Evolutionary conservation across 1,140 invertebrate genomes (phyloP).

Genomic region (Ceratoteleas bidentatus): DNA sequence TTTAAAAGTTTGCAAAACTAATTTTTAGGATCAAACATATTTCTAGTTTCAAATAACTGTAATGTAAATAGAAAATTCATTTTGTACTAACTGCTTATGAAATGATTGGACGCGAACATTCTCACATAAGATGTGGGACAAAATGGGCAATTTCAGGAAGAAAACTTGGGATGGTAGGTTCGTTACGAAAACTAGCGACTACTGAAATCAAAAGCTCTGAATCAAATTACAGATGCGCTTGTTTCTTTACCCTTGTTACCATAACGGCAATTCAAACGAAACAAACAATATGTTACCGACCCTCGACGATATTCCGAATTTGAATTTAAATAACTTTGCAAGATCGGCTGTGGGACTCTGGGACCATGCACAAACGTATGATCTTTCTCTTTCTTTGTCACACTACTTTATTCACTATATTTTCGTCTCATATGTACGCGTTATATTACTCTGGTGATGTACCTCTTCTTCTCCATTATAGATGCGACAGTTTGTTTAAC

Average conservation of each 20-base stretch:
- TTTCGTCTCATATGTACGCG: conserved; percentile 67
- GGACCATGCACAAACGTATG: conserved; percentile 78
- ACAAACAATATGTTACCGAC: conserved; percentile 82
- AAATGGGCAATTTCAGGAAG: too few species aligned
- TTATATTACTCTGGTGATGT: conserved; percentile 63
- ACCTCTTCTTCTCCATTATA: conserved; percentile 60
- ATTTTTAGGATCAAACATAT: too few species aligned
- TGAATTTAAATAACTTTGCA: conserved; percentile 83
- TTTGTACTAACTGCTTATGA: too few species aligned
- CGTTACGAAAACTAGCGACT: conserved; percentile 7
- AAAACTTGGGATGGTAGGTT: background rate
- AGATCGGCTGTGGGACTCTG: conserved; percentile 81
- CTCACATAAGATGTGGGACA: too few species aligned
- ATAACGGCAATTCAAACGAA: conserved; percentile 75
- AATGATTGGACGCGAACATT: too few species aligned
- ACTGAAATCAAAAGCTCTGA: conserved; percentile 39
- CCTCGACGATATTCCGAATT: conserved; percentile 82
- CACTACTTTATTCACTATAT: conserved; percentile 61
- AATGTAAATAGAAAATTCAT: too few species aligned
- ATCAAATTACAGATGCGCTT: conserved; percentile 48
- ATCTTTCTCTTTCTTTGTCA: conserved; percentile 68
- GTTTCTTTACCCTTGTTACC: conserved; percentile 61
- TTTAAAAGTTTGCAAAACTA: too few species aligned
- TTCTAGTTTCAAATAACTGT: too few species aligned
- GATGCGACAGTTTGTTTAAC: conserved; percentile 65